Conservation (phyloP, 2,113 vertebrate genomes). For the Nycticebus coucang region DNA sequence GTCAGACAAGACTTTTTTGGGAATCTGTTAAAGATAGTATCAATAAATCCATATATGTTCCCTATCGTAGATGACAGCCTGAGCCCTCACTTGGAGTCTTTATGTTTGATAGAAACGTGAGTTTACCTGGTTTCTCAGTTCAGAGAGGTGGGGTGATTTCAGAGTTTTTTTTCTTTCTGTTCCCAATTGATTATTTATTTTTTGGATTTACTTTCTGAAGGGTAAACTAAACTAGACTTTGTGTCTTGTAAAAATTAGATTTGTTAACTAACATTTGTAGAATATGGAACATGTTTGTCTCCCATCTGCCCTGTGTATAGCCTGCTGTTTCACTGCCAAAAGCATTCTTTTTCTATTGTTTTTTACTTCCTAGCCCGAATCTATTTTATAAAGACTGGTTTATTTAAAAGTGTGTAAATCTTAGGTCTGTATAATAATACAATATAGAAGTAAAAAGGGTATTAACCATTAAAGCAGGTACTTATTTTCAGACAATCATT, state of each 20-base stretch:
- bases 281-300: background rate
- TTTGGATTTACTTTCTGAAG: no score
- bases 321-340: background rate
- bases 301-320: background rate
- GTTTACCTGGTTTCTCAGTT: background rate
- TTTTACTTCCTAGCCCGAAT: background rate
- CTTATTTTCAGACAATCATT: background rate
- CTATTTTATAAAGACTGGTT: background rate
- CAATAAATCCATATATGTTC: background rate
- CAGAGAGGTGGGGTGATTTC: background rate
- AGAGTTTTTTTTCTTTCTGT: no score
- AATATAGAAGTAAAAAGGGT: background rate
- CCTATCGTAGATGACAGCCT: background rate
- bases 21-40: background rate
- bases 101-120: background rate
- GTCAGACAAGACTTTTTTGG: background rate
- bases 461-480: background rate
- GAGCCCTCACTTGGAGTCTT: background rate
- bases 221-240: no score
- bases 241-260: background rate
- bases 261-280: background rate
- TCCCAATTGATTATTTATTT: no score
- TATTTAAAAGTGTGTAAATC: background rate
- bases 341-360: background rate
- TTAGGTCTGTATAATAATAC: background rate